Evolutionary conservation across 2,113 vertebrate genomes (phyloP), one percentile per base, ranked within the genome.

Genomic region (Cyanistes caeruleus): DNA sequence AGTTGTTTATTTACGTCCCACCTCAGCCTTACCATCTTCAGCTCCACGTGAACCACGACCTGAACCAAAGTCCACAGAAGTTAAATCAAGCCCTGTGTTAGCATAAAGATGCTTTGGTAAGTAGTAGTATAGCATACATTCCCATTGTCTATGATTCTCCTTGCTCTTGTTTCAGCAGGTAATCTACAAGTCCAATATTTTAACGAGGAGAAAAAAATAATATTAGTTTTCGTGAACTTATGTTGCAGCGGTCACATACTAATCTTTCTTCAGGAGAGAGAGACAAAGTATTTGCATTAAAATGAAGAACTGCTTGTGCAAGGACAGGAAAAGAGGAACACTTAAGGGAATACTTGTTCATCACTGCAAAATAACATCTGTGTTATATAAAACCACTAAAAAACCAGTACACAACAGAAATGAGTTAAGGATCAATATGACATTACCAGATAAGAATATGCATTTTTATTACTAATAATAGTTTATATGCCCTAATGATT

Each of bases 401-500:
- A 49, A 41, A 73, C 20, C 15, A 41, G 74, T 18, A 49, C 13
- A 44, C 15, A 79, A 46, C 31, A 82, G 23, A 92, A 89, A 97
- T 91, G 79, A 80, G 44, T 75, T 83, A 63, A 77, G 25, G 51
- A 27, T 85, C 75, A 84, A 46, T 41, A 92, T 52, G 76, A 72
- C 49, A 58, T 84, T 84, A 91, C 37, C 55, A 91, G 55, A 53
- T 44, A 95, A 94, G n/a, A 93, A 89, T 78, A 25, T 37, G 17
- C 31, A 92, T 62, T 76, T 95, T 88, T 95, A 93, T 95, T 95
- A 96, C 53, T 82, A 94, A 63, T 48, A 94, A 91, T 72, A 94
- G 62, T 81, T 97, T 87, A 70, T 63, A 69, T 55, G 89, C 75
- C 74, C 31, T 85, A 92, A 96, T 89, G 70, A 81, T 88, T 48